Base-by-base conservation (phyloP, 2,888 invertebrate genomes). In the Lasioglossum villosulum region DNA sequence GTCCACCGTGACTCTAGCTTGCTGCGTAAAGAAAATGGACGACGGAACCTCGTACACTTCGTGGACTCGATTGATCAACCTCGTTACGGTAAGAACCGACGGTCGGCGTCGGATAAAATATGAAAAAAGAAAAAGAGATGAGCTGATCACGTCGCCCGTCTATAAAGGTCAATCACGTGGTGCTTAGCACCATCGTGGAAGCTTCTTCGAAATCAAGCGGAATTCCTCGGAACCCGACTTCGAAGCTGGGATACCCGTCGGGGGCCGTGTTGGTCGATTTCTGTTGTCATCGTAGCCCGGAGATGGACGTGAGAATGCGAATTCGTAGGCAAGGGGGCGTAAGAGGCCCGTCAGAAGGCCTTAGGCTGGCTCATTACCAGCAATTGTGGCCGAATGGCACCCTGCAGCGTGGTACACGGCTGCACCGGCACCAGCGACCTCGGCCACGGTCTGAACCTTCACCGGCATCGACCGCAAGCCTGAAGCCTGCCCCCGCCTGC, bases 301-400 rank as follows among this genome's bases (percentile, higher is more conserved):
- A 84, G 83, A 86, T 82, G 84, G 90, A 88, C 89, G 92, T 94
- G 94, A 93, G 92, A 87, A 92, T 93, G 92, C 91, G 93, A 93
- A 93, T 94, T 93, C 89, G 90, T 90, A 90, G 91, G 89, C 81
- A 83, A 89, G 79, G 90, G 92, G 92, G 93, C 89, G 92, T 90
- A 91, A 90, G 91, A 91, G 91, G 92, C 91, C 92, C 89, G 92
- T 93, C 92, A 91, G 92, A 89, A 91, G 92, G 91, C 92, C 88
- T 91, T 91, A 88, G 91, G 91, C 90, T 92, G 93, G 94, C 94
- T 94, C 94, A 95, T 95, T 95, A 95, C 94, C 93, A 91, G 94
- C 94, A 94, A 95, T 95, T 94, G 95, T 95, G 94, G 92, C 88
- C 89, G 92, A 90, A 85, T 89, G 93, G 92, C 93, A 91, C 92